Conservation (phyloP, 1,140 invertebrate genomes). For the Protaetia brevitarsis region DNA sequence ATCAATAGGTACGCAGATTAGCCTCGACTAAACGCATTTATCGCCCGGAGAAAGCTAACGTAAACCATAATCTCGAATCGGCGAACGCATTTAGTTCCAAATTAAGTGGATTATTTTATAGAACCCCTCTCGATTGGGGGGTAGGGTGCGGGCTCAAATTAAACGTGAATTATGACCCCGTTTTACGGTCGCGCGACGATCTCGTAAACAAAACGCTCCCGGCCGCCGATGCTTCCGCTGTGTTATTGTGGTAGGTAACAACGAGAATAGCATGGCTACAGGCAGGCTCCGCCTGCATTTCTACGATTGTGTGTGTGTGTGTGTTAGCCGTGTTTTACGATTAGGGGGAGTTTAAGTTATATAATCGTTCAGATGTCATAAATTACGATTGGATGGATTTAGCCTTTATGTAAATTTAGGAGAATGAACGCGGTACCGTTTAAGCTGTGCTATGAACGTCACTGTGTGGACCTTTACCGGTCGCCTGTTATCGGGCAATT, state of each 20-base stretch:
- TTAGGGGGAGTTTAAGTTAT: background rate
- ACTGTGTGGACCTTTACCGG: no score
- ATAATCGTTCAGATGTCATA: slow-evolving; percentile 12
- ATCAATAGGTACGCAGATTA: background rate
- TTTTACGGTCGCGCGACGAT: background rate
- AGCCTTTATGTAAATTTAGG: slow-evolving; percentile 1
- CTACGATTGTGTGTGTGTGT: no score
- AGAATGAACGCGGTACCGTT: no score
- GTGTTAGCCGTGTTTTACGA: background rate
- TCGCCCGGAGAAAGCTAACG: slow-evolving; percentile 5
- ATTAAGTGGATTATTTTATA: slow-evolving; percentile 22
- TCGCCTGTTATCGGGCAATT: no score
- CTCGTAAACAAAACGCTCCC: slow-evolving; percentile 12
- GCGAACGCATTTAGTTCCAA: slow-evolving; percentile 17
- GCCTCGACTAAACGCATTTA: background rate
- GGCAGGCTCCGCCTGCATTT: no score
- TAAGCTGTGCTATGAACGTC: no score
- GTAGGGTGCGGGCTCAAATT: background rate
- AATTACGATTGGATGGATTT: slow-evolving; percentile 6
- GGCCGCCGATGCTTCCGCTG: background rate
- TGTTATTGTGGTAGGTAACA: no score
- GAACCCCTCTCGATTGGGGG: no score
- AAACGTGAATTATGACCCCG: slow-evolving; percentile 16
- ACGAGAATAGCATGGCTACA: no score
- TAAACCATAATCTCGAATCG: slow-evolving; percentile 20